Percentiles rank a stretch among this genome's conserved stretches.
Evolutionary conservation across 2,888 invertebrate genomes (phyloP).

Genomic region (Lordiphosa fenestrarum): DNA sequence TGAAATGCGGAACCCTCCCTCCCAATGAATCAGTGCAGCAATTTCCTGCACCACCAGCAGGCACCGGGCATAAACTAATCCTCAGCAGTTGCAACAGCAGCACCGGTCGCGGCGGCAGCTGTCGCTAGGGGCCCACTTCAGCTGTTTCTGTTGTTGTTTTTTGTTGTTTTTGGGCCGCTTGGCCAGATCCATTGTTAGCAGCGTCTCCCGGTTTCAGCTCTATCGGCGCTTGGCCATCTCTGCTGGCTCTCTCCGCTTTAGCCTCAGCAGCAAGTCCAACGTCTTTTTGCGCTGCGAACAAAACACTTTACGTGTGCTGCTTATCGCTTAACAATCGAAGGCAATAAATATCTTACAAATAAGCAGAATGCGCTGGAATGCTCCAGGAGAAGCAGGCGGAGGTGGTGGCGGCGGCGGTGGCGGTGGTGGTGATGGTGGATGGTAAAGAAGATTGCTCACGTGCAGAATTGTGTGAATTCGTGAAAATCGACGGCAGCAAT

Average conservation of each 20-base stretch:
- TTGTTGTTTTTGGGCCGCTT: conserved; percentile 1
- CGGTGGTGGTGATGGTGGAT: conserved; percentile 26
- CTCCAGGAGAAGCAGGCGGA: conserved; percentile 15
- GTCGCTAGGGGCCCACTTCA: conserved; percentile 41
- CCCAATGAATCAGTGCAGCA: conserved; percentile 23
- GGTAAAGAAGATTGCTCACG: conserved; percentile 68
- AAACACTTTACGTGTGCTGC: conserved; percentile 79
- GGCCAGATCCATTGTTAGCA: conserved; percentile 65
- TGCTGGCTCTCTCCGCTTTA: background rate
- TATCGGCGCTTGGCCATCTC: conserved; percentile 33
- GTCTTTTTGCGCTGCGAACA: conserved; percentile 23
- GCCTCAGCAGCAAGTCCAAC: background rate
- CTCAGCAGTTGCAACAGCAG: conserved; percentile 20
- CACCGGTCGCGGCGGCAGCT: conserved; percentile 30
- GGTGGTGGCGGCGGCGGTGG: conserved; percentile 3
- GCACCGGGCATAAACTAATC: background rate
- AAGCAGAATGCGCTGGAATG: conserved; percentile 80
- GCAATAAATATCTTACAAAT: conserved; percentile 81
- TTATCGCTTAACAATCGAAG: conserved; percentile 80
- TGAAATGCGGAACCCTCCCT: too few relatives aligned
- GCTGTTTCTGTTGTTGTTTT: background rate
- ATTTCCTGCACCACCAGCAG: conserved; percentile 34
- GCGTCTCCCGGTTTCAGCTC: conserved; percentile 38
- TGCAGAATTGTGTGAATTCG: conserved; percentile 72
- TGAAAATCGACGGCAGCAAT: conserved; percentile 75